Percentiles rank a stretch among this genome's conserved stretches.
phyloP scores from a whole-genome alignment of 2,888 invertebrate species.

The Ennomos quercinarius region DNA sequence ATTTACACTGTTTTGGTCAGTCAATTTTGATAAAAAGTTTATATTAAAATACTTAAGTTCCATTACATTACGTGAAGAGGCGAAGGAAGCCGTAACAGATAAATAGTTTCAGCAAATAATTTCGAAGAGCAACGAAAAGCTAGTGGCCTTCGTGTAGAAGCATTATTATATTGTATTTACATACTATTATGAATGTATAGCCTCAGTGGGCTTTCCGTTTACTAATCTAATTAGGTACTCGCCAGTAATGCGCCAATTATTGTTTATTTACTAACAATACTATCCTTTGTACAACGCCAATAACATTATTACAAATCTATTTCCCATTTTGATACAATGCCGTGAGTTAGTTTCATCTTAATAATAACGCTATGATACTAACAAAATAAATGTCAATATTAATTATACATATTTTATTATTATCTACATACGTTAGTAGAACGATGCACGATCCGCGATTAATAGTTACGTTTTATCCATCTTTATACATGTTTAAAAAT shows the following conservation, averaged over 20 bases:
- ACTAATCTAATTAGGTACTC: slow-evolving; percentile 85
- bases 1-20: slow-evolving; percentile 56
- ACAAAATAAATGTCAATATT: slow-evolving; percentile 83
- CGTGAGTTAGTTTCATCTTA: slow-evolving; percentile 77
- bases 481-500: slow-evolving; percentile 80
- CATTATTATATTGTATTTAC: slow-evolving; percentile 70
- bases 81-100: slow-evolving; percentile 53
- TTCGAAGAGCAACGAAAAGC: slow-evolving; percentile 73
- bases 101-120: slow-evolving; percentile 54
- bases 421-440: slow-evolving; percentile 76
- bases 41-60: slow-evolving; percentile 37
- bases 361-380: slow-evolving; percentile 73
- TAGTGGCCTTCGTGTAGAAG: slow-evolving; percentile 68
- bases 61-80: slow-evolving; percentile 41
- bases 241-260: slow-evolving; percentile 86
- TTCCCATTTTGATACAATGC: slow-evolving; percentile 76
- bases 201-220: slow-evolving; percentile 78
- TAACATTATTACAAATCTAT: slow-evolving; percentile 78
- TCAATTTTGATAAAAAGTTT: slow-evolving; percentile 53
- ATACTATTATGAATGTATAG: slow-evolving; percentile 67
- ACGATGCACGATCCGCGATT: slow-evolving; percentile 78
- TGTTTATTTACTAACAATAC: slow-evolving; percentile 80
- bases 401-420: slow-evolving; percentile 69
- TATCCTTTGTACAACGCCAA: slow-evolving; percentile 84
- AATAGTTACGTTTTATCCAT: slow-evolving; percentile 71